Evolutionary conservation across 2,797 vertebrate species (phyloP), one percentile per base, ranked within the genome.

Genomic region (Cyprinodon diabolis): DNA sequence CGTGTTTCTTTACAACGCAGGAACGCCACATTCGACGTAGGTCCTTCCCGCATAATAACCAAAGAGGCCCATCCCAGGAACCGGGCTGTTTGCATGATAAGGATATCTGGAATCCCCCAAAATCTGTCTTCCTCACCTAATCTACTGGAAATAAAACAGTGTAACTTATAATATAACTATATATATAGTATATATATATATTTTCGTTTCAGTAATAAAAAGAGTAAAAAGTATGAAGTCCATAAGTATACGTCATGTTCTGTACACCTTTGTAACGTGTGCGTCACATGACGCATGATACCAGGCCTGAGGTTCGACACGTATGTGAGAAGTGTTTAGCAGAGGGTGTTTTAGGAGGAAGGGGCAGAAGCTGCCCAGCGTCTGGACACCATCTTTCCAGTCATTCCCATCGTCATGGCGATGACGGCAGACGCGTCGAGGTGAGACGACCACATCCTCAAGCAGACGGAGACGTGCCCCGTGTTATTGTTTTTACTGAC

Each of bases 401-500:
- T 84, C 79, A 78, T 92, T 92, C 85, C 84, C 89, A 86, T 84
- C 82, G 66, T n/a, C n/a, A 66, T 80, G 89, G 72, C 77, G 78
- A 89, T 85, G 91, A 89, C 85, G 83, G 86, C 73, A 88, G 60
- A 73, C 52, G 66, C 15, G 37, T 45, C 2, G 70, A 74, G 71
- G 56, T 45, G 79, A 86, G 80, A 80, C 70, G 8, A 88, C 89
- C 91, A 89, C 91, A 91, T 92, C 90, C 88, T 85, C 56, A 4
- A 1, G 70, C 78, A 71, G 80, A 78, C 48, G 0, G 75, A 78
- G 73, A 74, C 55, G 21, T 68, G 52, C 15, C 23, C 6, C 67
- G 76, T 68, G 71, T 43, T 62, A 57, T 62, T 80, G 78, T 57
- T 80, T 79, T 83, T 74, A 58, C 17, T 21, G 35, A 55, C 70